Evolutionary conservation across 2,888 invertebrate species (phyloP), one percentile per base, ranked within the genome.

Genomic region (Pilophorus perplexus): DNA sequence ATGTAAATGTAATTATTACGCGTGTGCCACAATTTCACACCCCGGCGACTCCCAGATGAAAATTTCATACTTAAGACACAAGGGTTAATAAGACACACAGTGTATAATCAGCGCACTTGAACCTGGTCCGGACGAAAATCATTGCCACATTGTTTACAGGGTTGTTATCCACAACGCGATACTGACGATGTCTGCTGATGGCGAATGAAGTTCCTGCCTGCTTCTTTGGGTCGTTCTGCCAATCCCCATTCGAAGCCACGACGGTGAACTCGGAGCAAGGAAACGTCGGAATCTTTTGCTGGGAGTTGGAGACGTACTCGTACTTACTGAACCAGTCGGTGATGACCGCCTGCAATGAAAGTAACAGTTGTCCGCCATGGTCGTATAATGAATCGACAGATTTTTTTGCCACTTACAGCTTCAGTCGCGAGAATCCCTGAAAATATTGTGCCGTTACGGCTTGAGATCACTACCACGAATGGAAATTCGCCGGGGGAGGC

Each of bases 161-260:
- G n/a, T n/a, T n/a, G n/a, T n/a, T n/a, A n/a, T n/a, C n/a, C n/a
- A n/a, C n/a, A n/a, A n/a, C n/a, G n/a, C n/a, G n/a, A n/a, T n/a
- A n/a, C 8, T n/a, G 2, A 23, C 46, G 33, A 22, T 37, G 20
- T 1, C 6, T 12, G 2, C 37, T 12, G 5, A 37, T 14, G 14
- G 22, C 33, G n/a, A 55, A 37, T 1, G 55, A 14, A 10, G 6
- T 37, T 14, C 12, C n/a, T 16, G 18, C 18, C 22, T 38, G 38
- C 6, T 23, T 55, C 1, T 20, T 10, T 1, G 18, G 20, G n/a
- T 55, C 55, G 20, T 37, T 22, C n/a, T 18, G 6, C 55, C 55
- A 55, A 22, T 55, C 37, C 2, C 55, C 55, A 20, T 55, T 55
- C 22, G 55, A 55, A n/a, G 20, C 55, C n/a, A 55, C 38, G 1